phyloP scores from a whole-genome alignment of 2,888 invertebrate species.

The Machimus atricapillus region DNA sequence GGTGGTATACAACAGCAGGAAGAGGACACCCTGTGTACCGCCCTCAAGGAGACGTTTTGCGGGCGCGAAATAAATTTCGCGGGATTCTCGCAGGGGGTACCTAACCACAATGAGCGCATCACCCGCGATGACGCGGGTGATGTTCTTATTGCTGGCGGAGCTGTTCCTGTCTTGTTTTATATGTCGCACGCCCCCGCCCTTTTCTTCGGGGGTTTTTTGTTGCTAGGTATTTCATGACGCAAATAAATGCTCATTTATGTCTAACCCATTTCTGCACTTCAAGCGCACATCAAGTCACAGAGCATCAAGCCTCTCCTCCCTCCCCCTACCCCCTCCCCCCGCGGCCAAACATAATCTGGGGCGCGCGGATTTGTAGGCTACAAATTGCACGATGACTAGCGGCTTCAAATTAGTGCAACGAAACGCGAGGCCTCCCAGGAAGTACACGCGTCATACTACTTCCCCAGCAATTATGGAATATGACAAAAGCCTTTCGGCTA shows the following conservation, averaged over 20 bases:
- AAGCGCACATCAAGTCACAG: background rate
- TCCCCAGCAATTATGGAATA: background rate
- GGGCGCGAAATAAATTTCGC: background rate
- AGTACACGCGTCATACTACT: conserved; percentile 5
- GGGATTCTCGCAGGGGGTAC: background rate
- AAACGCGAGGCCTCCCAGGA: background rate
- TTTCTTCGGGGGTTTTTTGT: background rate
- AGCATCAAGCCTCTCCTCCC: no score
- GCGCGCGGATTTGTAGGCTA: conserved; percentile 22
- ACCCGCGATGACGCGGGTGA: background rate
- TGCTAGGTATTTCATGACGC: background rate
- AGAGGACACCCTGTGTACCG: background rate
- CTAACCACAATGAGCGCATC: background rate
- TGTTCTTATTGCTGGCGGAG: background rate
- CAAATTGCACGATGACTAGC: background rate
- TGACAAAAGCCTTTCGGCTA: background rate
- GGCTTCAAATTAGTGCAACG: conserved; percentile 1
- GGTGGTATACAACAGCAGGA: background rate
- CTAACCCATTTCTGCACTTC: conserved; percentile 22
- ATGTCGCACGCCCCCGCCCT: background rate
- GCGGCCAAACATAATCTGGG: background rate
- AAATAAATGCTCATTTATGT: conserved; percentile 31
- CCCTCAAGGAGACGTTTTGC: background rate
- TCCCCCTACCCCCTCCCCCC: no score
- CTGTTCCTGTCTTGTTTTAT: background rate